Percentiles rank a stretch among this genome's conserved stretches.
phyloP scores from a whole-genome alignment of 2,888 invertebrate species.

The Scrobipalpa costella region DNA sequence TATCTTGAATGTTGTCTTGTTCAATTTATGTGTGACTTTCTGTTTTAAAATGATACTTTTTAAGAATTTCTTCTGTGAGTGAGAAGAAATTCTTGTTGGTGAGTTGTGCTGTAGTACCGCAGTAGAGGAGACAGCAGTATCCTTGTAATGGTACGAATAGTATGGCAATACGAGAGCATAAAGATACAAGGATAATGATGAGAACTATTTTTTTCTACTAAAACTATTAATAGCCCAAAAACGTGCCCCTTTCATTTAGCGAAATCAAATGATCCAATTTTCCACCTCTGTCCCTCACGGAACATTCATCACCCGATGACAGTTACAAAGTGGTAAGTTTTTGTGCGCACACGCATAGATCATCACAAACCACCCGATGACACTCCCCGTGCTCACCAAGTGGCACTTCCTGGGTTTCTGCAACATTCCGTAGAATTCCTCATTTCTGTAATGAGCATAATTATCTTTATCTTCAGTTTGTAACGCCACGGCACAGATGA shows the following conservation, averaged over 20 bases:
- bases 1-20: conserved; percentile 5
- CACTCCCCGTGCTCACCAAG: conserved; percentile 20
- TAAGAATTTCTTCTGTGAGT: not conserved
- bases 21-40: not conserved
- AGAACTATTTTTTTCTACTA: not conserved
- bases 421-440: conserved; percentile 30
- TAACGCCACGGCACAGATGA: not conserved
- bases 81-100: too few relatives aligned
- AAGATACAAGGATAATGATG: not conserved
- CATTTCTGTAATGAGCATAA: conserved; percentile 28
- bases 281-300: conserved; percentile 31
- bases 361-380: conserved; percentile 42
- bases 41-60: not conserved
- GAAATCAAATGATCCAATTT: conserved; percentile 35
- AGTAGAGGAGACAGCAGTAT: too few relatives aligned
- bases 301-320: conserved; percentile 34
- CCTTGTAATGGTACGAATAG: too few relatives aligned
- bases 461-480: conserved; percentile 13
- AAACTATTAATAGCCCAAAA: not conserved
- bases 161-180: too few relatives aligned
- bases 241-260: not conserved
- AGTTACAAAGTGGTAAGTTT: conserved; percentile 37
- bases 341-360: conserved; percentile 39
- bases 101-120: too few relatives aligned
- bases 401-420: conserved; percentile 34